Evolutionary conservation across 2,797 vertebrate species (phyloP).

Genomic region (Molossus alvarezi): DNA sequence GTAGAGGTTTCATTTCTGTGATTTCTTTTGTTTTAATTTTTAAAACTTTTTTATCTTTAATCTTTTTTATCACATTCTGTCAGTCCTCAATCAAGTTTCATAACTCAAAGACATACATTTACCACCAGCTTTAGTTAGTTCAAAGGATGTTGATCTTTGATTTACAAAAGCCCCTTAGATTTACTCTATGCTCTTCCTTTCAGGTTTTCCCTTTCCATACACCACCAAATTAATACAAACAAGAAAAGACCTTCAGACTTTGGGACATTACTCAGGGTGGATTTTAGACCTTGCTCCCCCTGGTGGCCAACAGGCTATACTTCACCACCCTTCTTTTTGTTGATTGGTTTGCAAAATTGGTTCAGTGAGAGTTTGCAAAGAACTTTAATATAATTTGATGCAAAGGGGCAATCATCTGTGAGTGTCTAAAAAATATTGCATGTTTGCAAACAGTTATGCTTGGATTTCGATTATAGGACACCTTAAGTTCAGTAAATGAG

Average conservation of each 20-base stretch:
- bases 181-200: slow-evolving; percentile 55
- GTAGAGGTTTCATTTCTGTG: slow-evolving; percentile 72
- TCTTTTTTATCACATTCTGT: slow-evolving; percentile 81
- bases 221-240: not conserved
- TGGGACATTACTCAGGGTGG: not conserved
- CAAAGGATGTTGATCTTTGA: slow-evolving; percentile 80
- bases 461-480: not conserved
- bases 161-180: slow-evolving; percentile 71
- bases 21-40: slow-evolving; percentile 70
- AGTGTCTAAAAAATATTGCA: not conserved
- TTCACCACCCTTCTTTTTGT: not conserved
- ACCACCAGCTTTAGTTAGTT: slow-evolving; percentile 65
- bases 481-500: not conserved
- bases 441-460: slow-evolving; percentile 44
- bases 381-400: slow-evolving; percentile 38
- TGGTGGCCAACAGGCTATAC: not conserved
- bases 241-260: not conserved
- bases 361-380: slow-evolving; percentile 27
- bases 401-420: not conserved
- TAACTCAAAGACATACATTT: slow-evolving; percentile 78
- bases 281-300: slow-evolving; percentile 16
- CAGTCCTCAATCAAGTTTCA: slow-evolving; percentile 75
- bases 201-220: not conserved
- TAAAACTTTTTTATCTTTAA: not conserved
- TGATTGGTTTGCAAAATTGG: not conserved